Conservation (phyloP, 1,140 invertebrate genomes). For the Ctenoplectra terminalis region DNA sequence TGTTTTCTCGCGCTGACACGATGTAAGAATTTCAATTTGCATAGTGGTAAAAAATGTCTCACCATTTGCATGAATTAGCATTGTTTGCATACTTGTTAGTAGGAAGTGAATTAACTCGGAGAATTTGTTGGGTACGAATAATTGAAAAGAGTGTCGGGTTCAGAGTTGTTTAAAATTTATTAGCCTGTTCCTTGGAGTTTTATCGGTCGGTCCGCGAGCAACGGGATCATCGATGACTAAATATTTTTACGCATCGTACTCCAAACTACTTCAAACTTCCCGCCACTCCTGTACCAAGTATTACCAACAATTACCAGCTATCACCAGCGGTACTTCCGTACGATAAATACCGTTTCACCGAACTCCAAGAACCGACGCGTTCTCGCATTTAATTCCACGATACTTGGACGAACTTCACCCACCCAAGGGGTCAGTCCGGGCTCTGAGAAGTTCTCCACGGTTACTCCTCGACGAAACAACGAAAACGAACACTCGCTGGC, state of each 20-base stretch:
- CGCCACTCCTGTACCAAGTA: too few species aligned
- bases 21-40: background rate
- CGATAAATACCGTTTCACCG: too few species aligned
- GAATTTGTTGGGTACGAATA: background rate
- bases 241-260: too few species aligned
- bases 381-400: too few species aligned
- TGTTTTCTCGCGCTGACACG: background rate
- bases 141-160: background rate
- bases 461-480: background rate
- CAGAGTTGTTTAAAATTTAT: background rate
- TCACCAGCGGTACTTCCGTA: too few species aligned
- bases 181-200: background rate
- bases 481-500: background rate
- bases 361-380: too few species aligned
- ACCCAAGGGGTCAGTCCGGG: background rate
- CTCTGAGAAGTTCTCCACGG: background rate
- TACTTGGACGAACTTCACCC: background rate
- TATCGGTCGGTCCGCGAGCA: too few species aligned
- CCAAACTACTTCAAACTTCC: too few species aligned
- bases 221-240: too few species aligned
- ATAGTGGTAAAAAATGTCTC: background rate
- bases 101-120: background rate
- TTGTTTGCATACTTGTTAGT: background rate
- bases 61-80: slow-evolving; percentile 10
- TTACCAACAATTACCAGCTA: too few species aligned